phyloP scores from a whole-genome alignment of 2,797 vertebrate species.

The Sardinella longiceps region DNA sequence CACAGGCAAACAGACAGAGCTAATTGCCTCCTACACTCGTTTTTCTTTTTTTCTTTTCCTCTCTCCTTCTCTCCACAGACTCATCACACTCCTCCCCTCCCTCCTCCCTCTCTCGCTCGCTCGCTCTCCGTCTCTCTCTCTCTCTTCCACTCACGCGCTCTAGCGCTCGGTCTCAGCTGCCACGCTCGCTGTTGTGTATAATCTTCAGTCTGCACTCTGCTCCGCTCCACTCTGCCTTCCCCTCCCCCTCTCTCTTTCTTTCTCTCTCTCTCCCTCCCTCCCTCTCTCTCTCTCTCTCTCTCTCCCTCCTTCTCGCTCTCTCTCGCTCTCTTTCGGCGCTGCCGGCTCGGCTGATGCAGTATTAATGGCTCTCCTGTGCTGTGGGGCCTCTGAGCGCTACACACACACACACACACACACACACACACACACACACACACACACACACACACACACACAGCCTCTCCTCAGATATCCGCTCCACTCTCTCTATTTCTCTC shows the following conservation, averaged over 20 bases:
- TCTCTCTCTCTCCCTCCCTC: slow-evolving; percentile 8
- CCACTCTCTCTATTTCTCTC: neutral
- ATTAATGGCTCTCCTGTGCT: slow-evolving; percentile 61
- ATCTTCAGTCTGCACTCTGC: slow-evolving; percentile 53
- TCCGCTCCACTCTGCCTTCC: slow-evolving; percentile 41
- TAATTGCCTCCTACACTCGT: slow-evolving; percentile 62
- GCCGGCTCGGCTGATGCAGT: slow-evolving; percentile 60
- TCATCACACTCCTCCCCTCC: slow-evolving; percentile 19
- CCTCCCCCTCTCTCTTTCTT: neutral
- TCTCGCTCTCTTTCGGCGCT: slow-evolving; percentile 40
- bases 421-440: slow-evolving; percentile 45
- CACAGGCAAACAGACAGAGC: slow-evolving; percentile 60
- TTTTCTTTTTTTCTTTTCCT: neutral
- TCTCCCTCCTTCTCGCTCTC: slow-evolving; percentile 30
- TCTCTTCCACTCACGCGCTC: neutral
- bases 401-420: slow-evolving; percentile 28
- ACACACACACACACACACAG: slow-evolving; percentile 40
- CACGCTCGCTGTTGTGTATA: slow-evolving; percentile 51
- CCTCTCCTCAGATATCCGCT: slow-evolving; percentile 34
- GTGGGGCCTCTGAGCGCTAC: slow-evolving; percentile 42
- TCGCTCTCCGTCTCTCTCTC: neutral
- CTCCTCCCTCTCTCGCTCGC: neutral
- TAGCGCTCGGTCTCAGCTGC: slow-evolving; percentile 49
- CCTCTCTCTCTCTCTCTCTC: slow-evolving; percentile 27
- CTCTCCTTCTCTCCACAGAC: slow-evolving; percentile 4